phyloP scores from a whole-genome alignment of 2,113 vertebrate species.

The Pseudorhombus dupliciocellatus region DNA sequence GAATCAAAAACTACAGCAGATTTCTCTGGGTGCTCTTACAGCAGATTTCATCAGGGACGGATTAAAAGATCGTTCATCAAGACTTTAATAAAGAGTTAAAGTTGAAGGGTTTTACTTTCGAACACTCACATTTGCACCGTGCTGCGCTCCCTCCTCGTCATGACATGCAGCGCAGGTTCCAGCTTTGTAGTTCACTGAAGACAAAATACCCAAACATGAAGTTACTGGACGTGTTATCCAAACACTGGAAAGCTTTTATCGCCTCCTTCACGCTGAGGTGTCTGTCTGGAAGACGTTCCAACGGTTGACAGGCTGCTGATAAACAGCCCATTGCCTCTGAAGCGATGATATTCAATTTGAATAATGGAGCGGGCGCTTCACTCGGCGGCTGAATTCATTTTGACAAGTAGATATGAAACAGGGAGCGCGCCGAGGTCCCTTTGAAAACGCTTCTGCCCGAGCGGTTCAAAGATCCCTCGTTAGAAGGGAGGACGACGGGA shows the following conservation, averaged over 20 bases:
- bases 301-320: slow-evolving; percentile 60
- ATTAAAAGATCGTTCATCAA: too few species aligned
- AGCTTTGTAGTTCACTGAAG: slow-evolving; percentile 1
- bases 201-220: not conserved
- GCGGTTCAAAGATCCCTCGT: slow-evolving; percentile 52
- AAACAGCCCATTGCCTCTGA: slow-evolving; percentile 60
- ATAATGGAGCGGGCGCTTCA: slow-evolving; percentile 62
- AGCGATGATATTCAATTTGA: slow-evolving; percentile 70
- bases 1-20: too few species aligned
- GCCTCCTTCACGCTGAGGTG: slow-evolving; percentile 29
- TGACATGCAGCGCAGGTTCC: not conserved
- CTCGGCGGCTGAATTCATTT: slow-evolving; percentile 57
- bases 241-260: slow-evolving; percentile 35
- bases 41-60: too few species aligned
- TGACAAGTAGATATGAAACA: slow-evolving; percentile 62
- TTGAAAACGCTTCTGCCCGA: slow-evolving; percentile 42
- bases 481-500: slow-evolving; percentile 18
- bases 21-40: too few species aligned
- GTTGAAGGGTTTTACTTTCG: too few species aligned
- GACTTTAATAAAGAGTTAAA: too few species aligned
- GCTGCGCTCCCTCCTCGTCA: not conserved
- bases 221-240: slow-evolving; percentile 34
- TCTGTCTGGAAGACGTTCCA: slow-evolving; percentile 53
- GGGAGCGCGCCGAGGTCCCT: slow-evolving; percentile 46
- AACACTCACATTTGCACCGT: too few species aligned